phyloP scores from a whole-genome alignment of 2,113 vertebrate genomes.

The Pachyramphus minor region DNA sequence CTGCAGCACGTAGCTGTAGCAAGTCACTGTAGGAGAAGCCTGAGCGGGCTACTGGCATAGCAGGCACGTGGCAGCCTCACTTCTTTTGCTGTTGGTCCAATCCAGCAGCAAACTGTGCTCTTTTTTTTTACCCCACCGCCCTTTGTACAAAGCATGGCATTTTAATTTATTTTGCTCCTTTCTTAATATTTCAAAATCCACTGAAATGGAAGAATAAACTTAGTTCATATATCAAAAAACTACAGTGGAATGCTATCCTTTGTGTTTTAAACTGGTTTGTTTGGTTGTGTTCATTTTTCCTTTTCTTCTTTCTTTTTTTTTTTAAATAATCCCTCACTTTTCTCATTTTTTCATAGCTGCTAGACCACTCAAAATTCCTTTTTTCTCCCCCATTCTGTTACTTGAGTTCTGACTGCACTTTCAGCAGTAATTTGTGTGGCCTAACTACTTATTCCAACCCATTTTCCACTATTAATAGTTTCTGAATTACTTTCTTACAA shows the following conservation, averaged over 20 bases:
- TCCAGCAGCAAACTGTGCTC: background rate
- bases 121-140: background rate
- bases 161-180: background rate
- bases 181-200: background rate
- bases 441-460: background rate
- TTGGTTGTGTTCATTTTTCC: background rate
- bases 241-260: background rate
- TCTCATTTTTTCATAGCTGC: background rate
- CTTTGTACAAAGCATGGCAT: background rate
- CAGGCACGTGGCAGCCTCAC: background rate
- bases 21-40: background rate
- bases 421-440: background rate
- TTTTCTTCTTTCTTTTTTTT: too few species aligned
- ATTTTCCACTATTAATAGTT: background rate
- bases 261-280: background rate
- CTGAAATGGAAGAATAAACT: background rate
- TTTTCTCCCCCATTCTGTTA: background rate
- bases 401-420: background rate
- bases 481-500: background rate
- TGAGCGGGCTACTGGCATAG: background rate
- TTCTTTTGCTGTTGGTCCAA: background rate
- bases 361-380: background rate
- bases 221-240: background rate
- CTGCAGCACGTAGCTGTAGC: background rate
- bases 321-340: background rate